Percentiles rank a stretch among this genome's conserved stretches.
phyloP scores from a whole-genome alignment of 2,888 invertebrate genomes.

The Eupsilia transversa region DNA sequence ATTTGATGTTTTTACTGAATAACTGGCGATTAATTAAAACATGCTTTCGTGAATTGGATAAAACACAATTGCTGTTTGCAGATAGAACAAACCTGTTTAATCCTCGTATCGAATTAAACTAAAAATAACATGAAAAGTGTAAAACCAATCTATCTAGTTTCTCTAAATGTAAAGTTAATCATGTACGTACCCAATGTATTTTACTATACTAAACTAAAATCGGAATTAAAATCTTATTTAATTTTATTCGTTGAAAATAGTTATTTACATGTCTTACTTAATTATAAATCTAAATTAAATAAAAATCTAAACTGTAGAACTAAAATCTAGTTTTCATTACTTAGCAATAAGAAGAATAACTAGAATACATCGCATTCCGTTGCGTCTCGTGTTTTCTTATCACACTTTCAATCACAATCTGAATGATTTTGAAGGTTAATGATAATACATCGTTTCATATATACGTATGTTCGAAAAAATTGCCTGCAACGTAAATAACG shows the following conservation, averaged over 20 bases:
- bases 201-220: too few relatives aligned
- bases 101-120: background rate
- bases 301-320: too few relatives aligned
- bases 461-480: too few relatives aligned
- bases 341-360: background rate
- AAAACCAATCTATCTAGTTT: constrained; percentile 29
- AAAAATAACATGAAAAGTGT: constrained; percentile 4
- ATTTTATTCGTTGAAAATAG: too few relatives aligned
- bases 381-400: background rate
- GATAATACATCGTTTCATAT: too few relatives aligned
- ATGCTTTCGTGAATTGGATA: background rate
- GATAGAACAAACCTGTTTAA: background rate
- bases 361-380: background rate
- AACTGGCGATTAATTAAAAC: background rate
- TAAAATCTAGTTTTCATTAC: background rate
- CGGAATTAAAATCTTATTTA: too few relatives aligned
- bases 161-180: constrained; percentile 23
- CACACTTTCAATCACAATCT: too few relatives aligned
- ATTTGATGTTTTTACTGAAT: background rate
- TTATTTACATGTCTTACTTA: too few relatives aligned
- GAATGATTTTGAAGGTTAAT: too few relatives aligned
- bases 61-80: background rate
- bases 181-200: background rate
- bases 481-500: too few relatives aligned
- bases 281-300: too few relatives aligned